phyloP scores from a whole-genome alignment of 2,113 vertebrate genomes.

The Sakesphorus luctuosus region DNA sequence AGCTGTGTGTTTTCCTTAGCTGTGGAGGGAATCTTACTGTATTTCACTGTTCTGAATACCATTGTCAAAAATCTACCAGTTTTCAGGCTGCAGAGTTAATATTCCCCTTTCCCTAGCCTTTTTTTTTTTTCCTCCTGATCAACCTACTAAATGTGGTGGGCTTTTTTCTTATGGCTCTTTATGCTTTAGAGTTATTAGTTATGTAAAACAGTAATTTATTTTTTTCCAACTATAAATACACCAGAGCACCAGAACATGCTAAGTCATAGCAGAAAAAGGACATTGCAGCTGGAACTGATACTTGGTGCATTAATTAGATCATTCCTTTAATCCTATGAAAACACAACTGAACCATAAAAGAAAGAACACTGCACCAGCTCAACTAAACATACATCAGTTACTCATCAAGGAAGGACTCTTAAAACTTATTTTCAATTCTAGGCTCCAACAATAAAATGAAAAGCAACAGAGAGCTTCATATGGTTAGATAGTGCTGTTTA shows the following conservation, averaged over 20 bases:
- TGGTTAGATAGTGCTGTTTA: not conserved
- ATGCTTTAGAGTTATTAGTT: not conserved
- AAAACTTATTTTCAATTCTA: not conserved
- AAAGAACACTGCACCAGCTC: not conserved
- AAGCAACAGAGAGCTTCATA: not conserved
- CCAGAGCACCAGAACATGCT: not conserved
- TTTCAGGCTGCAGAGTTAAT: not conserved
- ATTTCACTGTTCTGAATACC: not conserved
- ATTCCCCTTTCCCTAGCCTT: not conserved
- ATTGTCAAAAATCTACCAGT: not conserved
- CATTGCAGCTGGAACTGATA: constrained; percentile 29
- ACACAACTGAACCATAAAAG: not conserved
- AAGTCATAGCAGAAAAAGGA: not conserved
- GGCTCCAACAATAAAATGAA: not conserved
- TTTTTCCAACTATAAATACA: not conserved
- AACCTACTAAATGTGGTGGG: not conserved
- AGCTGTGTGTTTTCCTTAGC: not conserved
- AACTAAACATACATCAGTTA: not conserved
- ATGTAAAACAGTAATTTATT: not conserved
- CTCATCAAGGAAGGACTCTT: not conserved
- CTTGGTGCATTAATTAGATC: constrained; percentile 24
- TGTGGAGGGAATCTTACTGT: not conserved
- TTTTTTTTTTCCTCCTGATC: not conserved
- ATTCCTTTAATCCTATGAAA: constrained; percentile 10
- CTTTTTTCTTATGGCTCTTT: not conserved